Conservation (phyloP, 1,140 invertebrate genomes). For the Hyles euphorbiae region DNA sequence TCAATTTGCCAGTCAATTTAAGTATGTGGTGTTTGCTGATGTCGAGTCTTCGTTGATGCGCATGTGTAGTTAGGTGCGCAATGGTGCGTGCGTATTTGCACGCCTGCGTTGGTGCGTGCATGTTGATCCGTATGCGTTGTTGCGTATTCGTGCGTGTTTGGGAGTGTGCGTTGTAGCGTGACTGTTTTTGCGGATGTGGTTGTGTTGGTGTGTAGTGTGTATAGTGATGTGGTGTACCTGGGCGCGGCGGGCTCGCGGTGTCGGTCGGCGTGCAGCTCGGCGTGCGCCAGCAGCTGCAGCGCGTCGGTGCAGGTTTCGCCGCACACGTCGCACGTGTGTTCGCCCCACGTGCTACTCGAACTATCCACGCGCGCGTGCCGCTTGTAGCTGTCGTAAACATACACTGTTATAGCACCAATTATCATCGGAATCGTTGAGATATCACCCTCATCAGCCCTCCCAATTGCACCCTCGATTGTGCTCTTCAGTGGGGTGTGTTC, state of each 20-base stretch:
- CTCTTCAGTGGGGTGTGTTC: neutral
- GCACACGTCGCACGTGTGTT: constrained; percentile 84
- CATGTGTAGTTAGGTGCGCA: no score
- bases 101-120: neutral
- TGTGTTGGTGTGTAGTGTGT: neutral
- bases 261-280: constrained; percentile 81
- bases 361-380: constrained; percentile 51
- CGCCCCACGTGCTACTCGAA: constrained; percentile 25
- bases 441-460: no score
- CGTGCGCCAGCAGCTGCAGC: constrained; percentile 84
- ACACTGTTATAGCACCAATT: neutral
- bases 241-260: constrained; percentile 56
- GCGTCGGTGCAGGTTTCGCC: constrained; percentile 85
- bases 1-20: no score
- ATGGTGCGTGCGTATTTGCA: neutral
- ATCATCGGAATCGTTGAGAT: no score
- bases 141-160: constrained; percentile 3
- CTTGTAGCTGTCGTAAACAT: constrained; percentile 54
- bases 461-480: no score
- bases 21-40: no score
- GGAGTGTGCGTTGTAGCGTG: neutral
- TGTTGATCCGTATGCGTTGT: neutral
- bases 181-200: neutral
- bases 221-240: constrained; percentile 49
- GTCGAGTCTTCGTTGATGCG: no score